Conservation (phyloP, 1,140 invertebrate genomes). For the Choristoneura fumiferana region DNA sequence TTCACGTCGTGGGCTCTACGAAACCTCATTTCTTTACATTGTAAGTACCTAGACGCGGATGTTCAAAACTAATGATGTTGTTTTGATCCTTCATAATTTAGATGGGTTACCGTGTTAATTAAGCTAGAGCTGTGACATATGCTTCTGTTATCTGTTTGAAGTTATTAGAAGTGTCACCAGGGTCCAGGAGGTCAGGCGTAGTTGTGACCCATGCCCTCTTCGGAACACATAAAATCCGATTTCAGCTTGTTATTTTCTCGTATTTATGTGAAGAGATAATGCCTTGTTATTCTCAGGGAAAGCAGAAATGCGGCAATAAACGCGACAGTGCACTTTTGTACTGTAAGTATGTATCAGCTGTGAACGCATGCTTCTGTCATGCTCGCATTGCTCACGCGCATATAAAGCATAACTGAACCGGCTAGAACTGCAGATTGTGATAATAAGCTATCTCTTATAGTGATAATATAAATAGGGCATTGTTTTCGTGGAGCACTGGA, state of each 20-base stretch:
- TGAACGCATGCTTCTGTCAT: slow-evolving; percentile 1
- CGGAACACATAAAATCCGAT: neutral
- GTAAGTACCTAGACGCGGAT: no score
- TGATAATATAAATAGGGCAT: no score
- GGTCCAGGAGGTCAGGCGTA: neutral
- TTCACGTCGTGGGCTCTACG: no score
- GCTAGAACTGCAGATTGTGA: neutral
- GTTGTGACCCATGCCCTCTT: slow-evolving; percentile 1
- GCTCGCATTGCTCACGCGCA: neutral
- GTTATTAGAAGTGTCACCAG: slow-evolving; percentile 3
- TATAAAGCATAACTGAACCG: neutral
- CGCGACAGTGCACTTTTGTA: neutral
- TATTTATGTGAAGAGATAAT: slow-evolving; percentile 2
- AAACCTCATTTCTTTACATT: no score
- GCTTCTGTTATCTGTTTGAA: neutral
- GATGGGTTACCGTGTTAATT: neutral
- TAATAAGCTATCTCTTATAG: neutral
- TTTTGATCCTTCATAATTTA: no score
- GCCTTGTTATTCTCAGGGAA: slow-evolving; percentile 7
- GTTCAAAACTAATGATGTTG: no score
- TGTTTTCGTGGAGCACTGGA: no score
- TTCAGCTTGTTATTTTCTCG: neutral
- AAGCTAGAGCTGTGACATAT: neutral
- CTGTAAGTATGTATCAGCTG: neutral
- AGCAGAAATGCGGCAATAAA: neutral